These are phyloP conservation scores for Caenorhabditis becei DNA, from an alignment of 2,888 invertebrate species.

Conservation along the genomic window DNA sequence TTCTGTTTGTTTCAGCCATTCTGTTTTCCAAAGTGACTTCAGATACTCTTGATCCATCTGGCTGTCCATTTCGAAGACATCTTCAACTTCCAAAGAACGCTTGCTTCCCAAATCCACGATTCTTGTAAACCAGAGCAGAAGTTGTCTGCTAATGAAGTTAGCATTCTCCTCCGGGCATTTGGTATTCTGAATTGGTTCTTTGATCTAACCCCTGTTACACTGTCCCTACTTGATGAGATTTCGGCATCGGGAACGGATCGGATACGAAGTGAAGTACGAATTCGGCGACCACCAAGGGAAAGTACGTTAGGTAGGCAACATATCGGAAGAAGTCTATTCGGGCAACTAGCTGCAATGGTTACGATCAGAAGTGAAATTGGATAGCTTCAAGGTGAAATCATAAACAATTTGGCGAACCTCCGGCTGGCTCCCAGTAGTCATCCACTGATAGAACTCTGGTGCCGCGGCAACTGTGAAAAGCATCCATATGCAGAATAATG, in stretches of 20 bases:
- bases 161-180: conserved; percentile 76
- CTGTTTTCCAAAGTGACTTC: conserved; percentile 70
- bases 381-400: conserved; percentile 18
- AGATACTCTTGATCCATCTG: conserved; percentile 72
- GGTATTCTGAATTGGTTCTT: conserved; percentile 31
- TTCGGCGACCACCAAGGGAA: conserved; percentile 74
- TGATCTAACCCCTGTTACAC: not conserved
- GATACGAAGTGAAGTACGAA: conserved; percentile 75
- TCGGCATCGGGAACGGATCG: conserved; percentile 68
- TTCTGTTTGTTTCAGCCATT: conserved; percentile 64
- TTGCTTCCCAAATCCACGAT: conserved; percentile 72
- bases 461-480: conserved; percentile 87
- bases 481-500: conserved; percentile 94
- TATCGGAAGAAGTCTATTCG: conserved; percentile 74
- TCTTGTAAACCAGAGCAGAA: conserved; percentile 76
- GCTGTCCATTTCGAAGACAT: conserved; percentile 75
- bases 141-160: conserved; percentile 76
- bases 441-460: conserved; percentile 80
- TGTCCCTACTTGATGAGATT: conserved; percentile 40
- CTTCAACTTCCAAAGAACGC: conserved; percentile 72
- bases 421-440: conserved; percentile 73
- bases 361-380: conserved; percentile 39
- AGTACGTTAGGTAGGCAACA: conserved; percentile 76
- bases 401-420: conserved; percentile 57
- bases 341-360: conserved; percentile 71